A percentile compares a stretch with the other conserved stretches of the same genome.
Conservation (phyloP, 2,113 vertebrate genomes). For the Eulacestoma nigropectus region DNA sequence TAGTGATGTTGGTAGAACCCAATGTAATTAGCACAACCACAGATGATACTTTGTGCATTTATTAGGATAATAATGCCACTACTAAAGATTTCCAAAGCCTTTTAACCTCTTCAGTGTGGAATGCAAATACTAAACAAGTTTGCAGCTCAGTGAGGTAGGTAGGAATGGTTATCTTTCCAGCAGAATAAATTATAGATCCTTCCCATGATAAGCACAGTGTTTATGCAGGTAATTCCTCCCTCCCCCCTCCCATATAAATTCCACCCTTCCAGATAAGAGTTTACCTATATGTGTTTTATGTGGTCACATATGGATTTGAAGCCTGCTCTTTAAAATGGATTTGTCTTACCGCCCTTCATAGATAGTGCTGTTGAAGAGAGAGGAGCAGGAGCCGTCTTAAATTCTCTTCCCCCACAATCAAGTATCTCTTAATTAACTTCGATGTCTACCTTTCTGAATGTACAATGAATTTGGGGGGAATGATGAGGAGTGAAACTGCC, state of each 20-base stretch:
- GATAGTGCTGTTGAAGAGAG: not conserved
- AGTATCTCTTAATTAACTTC: not conserved
- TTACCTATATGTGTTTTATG: conserved; percentile 10
- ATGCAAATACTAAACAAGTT: conserved; percentile 46
- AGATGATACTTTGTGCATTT: not conserved
- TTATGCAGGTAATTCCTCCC: conserved; percentile 1
- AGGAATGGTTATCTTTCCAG: conserved; percentile 19
- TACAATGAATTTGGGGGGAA: not conserved
- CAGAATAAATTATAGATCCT: conserved; percentile 45
- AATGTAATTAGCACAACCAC: conserved; percentile 22
- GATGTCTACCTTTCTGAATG: not conserved
- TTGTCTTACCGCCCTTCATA: not conserved
- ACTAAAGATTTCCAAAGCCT: conserved; percentile 30
- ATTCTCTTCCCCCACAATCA: not conserved
- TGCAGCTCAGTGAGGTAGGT: conserved; percentile 9
- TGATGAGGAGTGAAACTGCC: not conserved
- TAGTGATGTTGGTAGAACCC: not conserved
- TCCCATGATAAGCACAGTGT: not conserved
- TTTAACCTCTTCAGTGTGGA: conserved; percentile 28
- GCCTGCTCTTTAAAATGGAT: not conserved
- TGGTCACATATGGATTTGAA: not conserved
- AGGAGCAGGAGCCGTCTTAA: not conserved
- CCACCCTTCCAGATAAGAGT: conserved; percentile 35
- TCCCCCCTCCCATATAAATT: not conserved
- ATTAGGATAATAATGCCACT: conserved; percentile 15